These are phyloP conservation scores for Scolopax rusticola DNA, from an alignment of 2,797 vertebrate genomes.

Conservation along the genomic window DNA sequence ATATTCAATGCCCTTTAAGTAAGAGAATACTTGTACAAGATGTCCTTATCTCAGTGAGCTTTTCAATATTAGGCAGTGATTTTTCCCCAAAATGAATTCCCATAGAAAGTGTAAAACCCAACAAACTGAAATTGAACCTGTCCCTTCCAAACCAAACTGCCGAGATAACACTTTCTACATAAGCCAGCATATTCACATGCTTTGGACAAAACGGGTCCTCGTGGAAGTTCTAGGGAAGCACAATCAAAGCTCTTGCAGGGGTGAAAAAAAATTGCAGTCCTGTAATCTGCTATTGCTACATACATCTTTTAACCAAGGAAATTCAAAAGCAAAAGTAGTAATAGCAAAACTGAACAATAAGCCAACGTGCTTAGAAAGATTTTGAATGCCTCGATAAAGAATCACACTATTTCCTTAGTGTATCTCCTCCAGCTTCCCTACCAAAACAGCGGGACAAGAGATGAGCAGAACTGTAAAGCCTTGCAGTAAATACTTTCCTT, in stretches of 20 bases:
- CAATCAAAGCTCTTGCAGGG: not conserved
- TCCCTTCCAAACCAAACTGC: not conserved
- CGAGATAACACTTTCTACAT: not conserved
- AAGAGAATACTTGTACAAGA: constrained; percentile 60
- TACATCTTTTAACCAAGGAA: not conserved
- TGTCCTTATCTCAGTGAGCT: not conserved
- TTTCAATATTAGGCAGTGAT: not conserved
- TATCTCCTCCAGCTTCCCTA: not conserved
- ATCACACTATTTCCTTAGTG: not conserved
- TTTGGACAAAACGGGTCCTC: not conserved
- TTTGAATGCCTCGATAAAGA: not conserved
- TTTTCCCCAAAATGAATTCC: not conserved
- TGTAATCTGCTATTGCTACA: not conserved
- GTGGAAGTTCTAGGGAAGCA: not conserved
- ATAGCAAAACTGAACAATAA: not conserved
- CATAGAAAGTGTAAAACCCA: not conserved
- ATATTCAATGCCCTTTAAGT: constrained; percentile 43
- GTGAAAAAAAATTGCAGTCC: not conserved
- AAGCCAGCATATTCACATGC: not conserved
- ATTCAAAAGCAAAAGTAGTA: not conserved
- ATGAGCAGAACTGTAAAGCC: not conserved
- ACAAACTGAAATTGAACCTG: not conserved
- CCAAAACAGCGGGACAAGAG: not conserved
- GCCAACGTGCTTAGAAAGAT: not conserved
- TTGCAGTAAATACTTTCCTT: not conserved